Evolutionary conservation across 2,888 invertebrate species (phyloP), one percentile per base, ranked within the genome.

Genomic region (Trachelus iudaicus): DNA sequence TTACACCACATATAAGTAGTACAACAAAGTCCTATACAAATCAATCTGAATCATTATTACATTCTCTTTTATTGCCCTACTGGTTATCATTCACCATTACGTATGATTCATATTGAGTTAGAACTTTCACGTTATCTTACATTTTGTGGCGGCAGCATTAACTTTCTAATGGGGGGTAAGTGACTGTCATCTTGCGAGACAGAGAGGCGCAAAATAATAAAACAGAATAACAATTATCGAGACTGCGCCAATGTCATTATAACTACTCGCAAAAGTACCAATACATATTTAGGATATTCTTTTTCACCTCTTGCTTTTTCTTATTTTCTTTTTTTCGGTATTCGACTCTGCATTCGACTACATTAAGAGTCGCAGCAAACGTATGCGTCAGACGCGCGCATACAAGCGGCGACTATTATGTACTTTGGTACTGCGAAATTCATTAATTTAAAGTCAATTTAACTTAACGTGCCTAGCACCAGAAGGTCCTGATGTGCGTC

Each of bases 361-460:
- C 9, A 56, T 56, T 56, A 23, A 56, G 56, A 23, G 56, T 56
- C 56, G 56, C 56, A 56, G 56, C 56, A 15, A 56, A 56, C 9
- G 56, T 23, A 56, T 15, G 56, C 6, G 56, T 15, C 56, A 56
- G 56, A 23, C 56, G 9, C 23, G 9, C 23, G 56, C 56, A 56
- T 23, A 23, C 23, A 23, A 56, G 23, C 23, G 9, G 9, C 56
- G 56, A 56, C 56, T 71, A 31, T 71, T 71, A 71, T 34, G 33
- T 34, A 71, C 71, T 71, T 71, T 71, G 71, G 71, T 71, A 71
- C 71, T 71, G 71, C 34, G 71, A 71, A 71, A 31, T 71, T 71
- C 71, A 33, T 71, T 31, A 71, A 71, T 34, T 34, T 34, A 34
- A 71, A 71, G 71, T 71, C 71, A 34, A 71, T 71, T 71, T 71